Percentiles rank a stretch among this genome's conserved stretches.
Conservation (phyloP, 2,888 invertebrate species). For the Coleophora flavipennella region DNA sequence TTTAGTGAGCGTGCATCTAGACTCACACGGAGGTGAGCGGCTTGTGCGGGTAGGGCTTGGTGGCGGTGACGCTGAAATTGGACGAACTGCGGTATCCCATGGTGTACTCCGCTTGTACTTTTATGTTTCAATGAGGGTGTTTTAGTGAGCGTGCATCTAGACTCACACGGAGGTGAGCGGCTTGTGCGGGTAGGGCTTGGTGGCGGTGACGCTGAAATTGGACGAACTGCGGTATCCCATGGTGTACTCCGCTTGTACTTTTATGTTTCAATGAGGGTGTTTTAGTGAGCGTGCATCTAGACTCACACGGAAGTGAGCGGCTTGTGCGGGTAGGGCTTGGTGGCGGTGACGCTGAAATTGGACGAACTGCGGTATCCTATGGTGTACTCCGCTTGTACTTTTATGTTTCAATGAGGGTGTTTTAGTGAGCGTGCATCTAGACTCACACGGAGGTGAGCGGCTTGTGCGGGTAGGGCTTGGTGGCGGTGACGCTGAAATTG, state of each 20-base stretch:
- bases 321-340: neutral
- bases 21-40: constrained; percentile 78
- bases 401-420: no score
- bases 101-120: constrained; percentile 44
- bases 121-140: no score
- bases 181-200: neutral
- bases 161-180: neutral
- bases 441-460: constrained; percentile 78
- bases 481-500: no score
- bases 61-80: constrained; percentile 83
- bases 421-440: neutral
- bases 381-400: neutral
- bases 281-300: neutral
- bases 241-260: no score
- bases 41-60: constrained; percentile 87
- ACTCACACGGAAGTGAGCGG: neutral
- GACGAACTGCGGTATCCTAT: neutral
- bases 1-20: constrained; percentile 1
- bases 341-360: no score
- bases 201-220: constrained; percentile 72
- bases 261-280: no score
- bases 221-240: no score
- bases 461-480: constrained; percentile 87
- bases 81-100: no score
- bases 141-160: neutral